Base-by-base conservation (phyloP, 2,888 invertebrate species). In the Alcis repandata region DNA sequence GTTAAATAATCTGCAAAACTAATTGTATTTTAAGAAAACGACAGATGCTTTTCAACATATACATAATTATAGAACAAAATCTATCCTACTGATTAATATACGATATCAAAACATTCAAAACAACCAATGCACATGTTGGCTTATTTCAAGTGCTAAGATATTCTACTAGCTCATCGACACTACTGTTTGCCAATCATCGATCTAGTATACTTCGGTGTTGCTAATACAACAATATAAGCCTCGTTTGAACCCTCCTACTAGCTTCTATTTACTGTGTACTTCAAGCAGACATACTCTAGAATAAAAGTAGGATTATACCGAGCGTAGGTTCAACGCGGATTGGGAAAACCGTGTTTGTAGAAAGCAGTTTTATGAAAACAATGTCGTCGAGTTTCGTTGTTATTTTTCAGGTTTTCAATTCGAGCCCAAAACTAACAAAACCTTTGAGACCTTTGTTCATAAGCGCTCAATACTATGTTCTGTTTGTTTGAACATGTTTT, bases 281-380 rank as follows among this genome's bases (percentile, higher is more conserved):
- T 46, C 15, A 48, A 27, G 2, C 32, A 32, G 48, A 32, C 10
- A 32, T 32, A 32, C 15, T 48, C 20, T 20, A 17, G 11, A 45
- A 13, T 22, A 46, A 33, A 36, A 20, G 51, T 36, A 20, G 36
- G 36, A 8, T 20, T 51, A 36, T 13, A 36, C 33, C 19, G 33
- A 33, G 20, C 51, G 36, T 36, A 20, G 36, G 51, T 51, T 32
- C 20, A 51, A 20, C n/a, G 36, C 1, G 51, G 51, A 51, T 51
- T 51, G 51, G 33, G 17, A 33, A 4, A 19, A 36, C 9, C 2
- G 36, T 38, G 36, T 51, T 36, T 51, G 6, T 36, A 6, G 11
- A 51, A 51, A 11, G 20, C 33, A 27, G 17, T n/a, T 32, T n/a
- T 51, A 36, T 51, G 36, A 51, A 33, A 51, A 38, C 51, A 51